Evolutionary conservation across 2,797 vertebrate species (phyloP), one percentile per base, ranked within the genome.

Genomic region (Falco peregrinus): DNA sequence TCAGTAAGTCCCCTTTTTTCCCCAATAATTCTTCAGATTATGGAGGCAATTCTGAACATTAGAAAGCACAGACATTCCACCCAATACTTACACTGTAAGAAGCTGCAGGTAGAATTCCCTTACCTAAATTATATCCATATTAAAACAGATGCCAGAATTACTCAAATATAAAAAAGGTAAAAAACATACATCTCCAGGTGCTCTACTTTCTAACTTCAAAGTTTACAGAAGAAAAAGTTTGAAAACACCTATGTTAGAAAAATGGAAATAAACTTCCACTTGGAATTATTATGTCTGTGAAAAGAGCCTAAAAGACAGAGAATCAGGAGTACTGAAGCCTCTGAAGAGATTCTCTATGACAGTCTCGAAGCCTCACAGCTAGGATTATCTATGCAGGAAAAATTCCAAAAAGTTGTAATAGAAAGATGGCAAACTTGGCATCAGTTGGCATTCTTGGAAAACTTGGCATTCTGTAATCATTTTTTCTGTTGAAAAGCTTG

Each of bases 61-160:
- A 63, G 18, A 74, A 71, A 39, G 4, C 3, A 4, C 0, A 1
- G 3, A 61, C 4, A 29, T 35, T 56, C 11, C 6, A 15, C 29
- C 11, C 16, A 48, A 24, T 60, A 24, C 4, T 63, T 25, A 24
- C 1, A 54, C 8, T 53, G 13, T 35, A 61, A 50, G 51, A 67
- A 69, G 11, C 3, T 59, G 17, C 21, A 69, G 17, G 24, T 28
- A 83, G 13, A 80, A 80, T 59, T 56, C 41, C 10, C 53, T 68
- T 31, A 56, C 31, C 8, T 57, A 37, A 82, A 71, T 3, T 31
- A 29, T 33, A 59, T 17, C 11, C 3, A 51, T 33, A 19, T 5
- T 31, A 53, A 69, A 61, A 56, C 43, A 6, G 11, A 61, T 16
- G 16, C 3, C 17, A 78, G 25, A 41, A 54, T 48, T 48, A n/a